Evolutionary conservation across 1,140 invertebrate genomes (phyloP).

Genomic region (Cardiocondyla obscurior): DNA sequence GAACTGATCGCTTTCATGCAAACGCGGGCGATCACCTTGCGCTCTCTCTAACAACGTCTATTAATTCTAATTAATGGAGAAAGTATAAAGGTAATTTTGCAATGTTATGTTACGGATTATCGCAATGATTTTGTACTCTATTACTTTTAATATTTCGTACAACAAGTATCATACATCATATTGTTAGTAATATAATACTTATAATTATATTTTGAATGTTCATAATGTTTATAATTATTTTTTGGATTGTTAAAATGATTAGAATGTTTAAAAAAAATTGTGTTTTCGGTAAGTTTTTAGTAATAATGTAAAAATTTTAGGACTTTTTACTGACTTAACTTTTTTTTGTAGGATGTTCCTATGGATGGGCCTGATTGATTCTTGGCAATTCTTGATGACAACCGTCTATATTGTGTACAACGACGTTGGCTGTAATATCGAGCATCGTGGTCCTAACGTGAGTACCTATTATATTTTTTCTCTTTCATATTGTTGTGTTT

Average conservation of each 20-base stretch:
- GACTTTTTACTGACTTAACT: neutral
- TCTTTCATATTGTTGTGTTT: neutral
- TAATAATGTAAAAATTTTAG: neutral
- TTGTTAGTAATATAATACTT: neutral
- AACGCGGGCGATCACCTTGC: slow-evolving; percentile 47
- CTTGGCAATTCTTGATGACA: neutral
- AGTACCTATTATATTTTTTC: neutral
- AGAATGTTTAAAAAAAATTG: neutral
- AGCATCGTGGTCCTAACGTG: neutral
- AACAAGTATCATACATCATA: slow-evolving; percentile 13
- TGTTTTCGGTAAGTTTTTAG: neutral
- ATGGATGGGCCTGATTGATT: neutral
- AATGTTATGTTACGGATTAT: neutral
- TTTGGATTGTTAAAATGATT: neutral
- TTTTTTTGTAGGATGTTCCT: slow-evolving; percentile 1
- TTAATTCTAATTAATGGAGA: slow-evolving; percentile 74
- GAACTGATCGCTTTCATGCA: slow-evolving; percentile 61
- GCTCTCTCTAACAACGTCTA: slow-evolving; percentile 60
- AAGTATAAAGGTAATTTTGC: slow-evolving; percentile 61
- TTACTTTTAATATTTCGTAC: slow-evolving; percentile 5
- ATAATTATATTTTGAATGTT: neutral
- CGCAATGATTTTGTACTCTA: slow-evolving; percentile 16
- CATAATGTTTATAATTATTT: neutral
- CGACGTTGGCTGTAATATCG: neutral
- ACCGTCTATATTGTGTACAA: neutral